phyloP scores from a whole-genome alignment of 2,888 invertebrate species.

The Tachina fera region DNA sequence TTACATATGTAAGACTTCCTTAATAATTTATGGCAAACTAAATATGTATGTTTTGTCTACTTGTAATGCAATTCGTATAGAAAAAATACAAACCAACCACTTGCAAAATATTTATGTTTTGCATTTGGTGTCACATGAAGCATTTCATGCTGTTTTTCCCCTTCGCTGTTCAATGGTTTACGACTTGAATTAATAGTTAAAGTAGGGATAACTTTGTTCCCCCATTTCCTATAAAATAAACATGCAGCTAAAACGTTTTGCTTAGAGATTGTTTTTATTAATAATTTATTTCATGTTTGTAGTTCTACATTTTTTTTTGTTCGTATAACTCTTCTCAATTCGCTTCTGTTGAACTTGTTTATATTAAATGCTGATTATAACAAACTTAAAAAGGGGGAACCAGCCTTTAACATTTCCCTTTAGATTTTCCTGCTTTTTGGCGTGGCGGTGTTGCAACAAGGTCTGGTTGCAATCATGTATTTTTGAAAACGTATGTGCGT shows the following conservation, averaged over 20 bases:
- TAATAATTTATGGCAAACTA: slow-evolving; percentile 46
- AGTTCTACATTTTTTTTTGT: not conserved
- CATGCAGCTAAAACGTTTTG: not conserved
- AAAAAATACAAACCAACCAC: slow-evolving; percentile 12
- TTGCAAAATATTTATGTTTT: slow-evolving; percentile 48
- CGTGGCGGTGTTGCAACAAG: slow-evolving; percentile 16
- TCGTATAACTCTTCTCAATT: slow-evolving; percentile 43
- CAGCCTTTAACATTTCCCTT: slow-evolving; percentile 4
- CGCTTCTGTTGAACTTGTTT: slow-evolving; percentile 56
- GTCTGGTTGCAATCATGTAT: slow-evolving; percentile 24
- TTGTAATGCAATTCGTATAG: not conserved
- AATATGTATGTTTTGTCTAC: not conserved
- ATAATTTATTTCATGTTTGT: slow-evolving; percentile 39
- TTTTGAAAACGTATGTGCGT: slow-evolving; percentile 15
- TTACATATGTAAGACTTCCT: slow-evolving; percentile 36
- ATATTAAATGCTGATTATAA: slow-evolving; percentile 55
- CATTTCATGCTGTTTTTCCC: slow-evolving; percentile 37
- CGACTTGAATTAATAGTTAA: slow-evolving; percentile 8
- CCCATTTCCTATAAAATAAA: slow-evolving; percentile 48
- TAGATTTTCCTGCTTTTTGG: slow-evolving; percentile 34
- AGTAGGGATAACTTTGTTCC: not conserved
- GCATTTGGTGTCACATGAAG: slow-evolving; percentile 59
- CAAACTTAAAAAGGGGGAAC: slow-evolving; percentile 20
- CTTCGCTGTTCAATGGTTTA: slow-evolving; percentile 22
- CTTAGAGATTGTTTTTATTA: slow-evolving; percentile 27